Evolutionary conservation across 2,797 vertebrate species (phyloP), one percentile per base, ranked within the genome.

Genomic region (Vultur gryphus): DNA sequence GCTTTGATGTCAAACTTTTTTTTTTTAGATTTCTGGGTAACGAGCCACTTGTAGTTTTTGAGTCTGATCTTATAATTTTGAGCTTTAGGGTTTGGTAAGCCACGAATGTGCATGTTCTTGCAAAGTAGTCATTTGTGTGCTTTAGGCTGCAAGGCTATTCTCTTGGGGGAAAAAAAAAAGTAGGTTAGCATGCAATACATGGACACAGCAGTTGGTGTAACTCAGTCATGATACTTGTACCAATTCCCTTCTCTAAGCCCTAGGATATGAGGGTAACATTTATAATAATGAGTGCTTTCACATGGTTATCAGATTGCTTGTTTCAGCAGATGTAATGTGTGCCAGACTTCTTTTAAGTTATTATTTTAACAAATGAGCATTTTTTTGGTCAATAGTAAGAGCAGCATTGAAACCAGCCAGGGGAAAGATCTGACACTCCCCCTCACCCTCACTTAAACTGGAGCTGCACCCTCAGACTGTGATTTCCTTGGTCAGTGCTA

Each of bases 51-150:
- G 71, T 1, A 69, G 52, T 57, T 85, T 93, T 80, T 83, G 31
- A 83, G 57, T 64, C 49, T 64, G 81, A 80, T 82, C 78, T 87
- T 70, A 28, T 44, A 84, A 72, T 62, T 90, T 67, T 52, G 78
- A 90, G 90, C 75, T 83, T 82, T 95, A 90, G 86, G 58, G n/a
- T 93, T 95, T 84, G 69, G 89, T 87, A 70, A 95, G 61, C 94
- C 89, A 86, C 81, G 87, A 91, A 89, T 61, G 76, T 61, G 65
- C 44, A 19, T 11, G 24, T 67, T 75, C 79, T 78, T 89, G 54
- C 43, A 55, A 89, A 92, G 84, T 6, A 78, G 84, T 91, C 48
- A n/a, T 91, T 83, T 87, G 39, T 91, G 83, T 91, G 49, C 75
- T 72, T 77, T 49, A 61, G 44, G 54, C 86, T 89, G 65, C 61